phyloP scores from a whole-genome alignment of 2,797 vertebrate genomes.

The Lutjanus campechanus region DNA sequence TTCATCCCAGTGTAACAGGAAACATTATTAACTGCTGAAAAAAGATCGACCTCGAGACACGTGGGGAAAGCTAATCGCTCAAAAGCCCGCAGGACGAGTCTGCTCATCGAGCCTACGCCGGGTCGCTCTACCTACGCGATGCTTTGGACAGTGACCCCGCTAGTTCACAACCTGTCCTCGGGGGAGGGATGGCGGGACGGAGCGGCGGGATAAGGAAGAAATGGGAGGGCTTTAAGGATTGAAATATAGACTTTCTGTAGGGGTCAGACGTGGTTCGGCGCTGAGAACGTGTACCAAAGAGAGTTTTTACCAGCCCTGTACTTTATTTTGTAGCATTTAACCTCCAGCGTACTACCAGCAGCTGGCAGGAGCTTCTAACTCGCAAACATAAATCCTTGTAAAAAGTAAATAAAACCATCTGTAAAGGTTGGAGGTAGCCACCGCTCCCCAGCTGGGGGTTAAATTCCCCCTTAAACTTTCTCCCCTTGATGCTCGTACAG shows the following conservation, averaged over 20 bases:
- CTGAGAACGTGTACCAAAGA: conserved; percentile 16
- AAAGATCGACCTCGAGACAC: conserved; percentile 53
- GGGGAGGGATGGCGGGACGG: conserved; percentile 28
- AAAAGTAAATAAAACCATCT: conserved; percentile 76
- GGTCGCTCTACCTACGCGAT: conserved; percentile 32
- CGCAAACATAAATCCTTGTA: conserved; percentile 62
- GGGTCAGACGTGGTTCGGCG: conserved; percentile 22
- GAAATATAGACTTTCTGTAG: conserved; percentile 44
- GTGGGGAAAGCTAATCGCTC: conserved; percentile 53
- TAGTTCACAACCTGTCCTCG: conserved; percentile 22
- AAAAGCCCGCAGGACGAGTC: conserved; percentile 59
- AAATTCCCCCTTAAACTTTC: conserved; percentile 72
- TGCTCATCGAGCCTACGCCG: conserved; percentile 38
- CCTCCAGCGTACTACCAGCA: conserved; percentile 45
- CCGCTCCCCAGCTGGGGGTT: conserved; percentile 55
- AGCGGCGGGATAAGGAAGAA: conserved; percentile 10
- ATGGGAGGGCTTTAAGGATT: conserved; percentile 25
- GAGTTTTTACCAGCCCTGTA: conserved; percentile 40
- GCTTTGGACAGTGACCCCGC: conserved; percentile 33
- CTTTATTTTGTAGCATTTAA: conserved; percentile 62
- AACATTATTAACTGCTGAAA: conserved; percentile 64
- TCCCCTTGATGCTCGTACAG: conserved; percentile 51
- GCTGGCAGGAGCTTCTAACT: conserved; percentile 55
- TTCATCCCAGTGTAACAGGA: conserved; percentile 69
- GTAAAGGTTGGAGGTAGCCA: conserved; percentile 63